Conservation (phyloP, 2,888 invertebrate genomes). For the Anthophora plumipes region DNA sequence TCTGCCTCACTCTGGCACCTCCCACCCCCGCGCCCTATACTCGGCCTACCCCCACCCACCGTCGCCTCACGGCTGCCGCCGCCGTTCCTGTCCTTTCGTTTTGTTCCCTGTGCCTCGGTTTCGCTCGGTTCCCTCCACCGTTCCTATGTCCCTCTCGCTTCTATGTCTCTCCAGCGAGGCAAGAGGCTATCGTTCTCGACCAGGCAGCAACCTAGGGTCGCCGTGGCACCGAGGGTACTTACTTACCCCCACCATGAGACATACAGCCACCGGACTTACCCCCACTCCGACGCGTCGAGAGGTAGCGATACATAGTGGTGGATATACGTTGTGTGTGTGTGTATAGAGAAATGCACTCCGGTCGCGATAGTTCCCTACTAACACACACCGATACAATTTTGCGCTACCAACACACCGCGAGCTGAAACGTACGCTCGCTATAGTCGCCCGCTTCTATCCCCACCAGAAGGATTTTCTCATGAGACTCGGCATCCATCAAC, state of each 20-base stretch:
- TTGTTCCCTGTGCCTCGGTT: too few species aligned
- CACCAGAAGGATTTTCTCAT: slow-evolving; percentile 81
- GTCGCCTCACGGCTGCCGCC: slow-evolving; percentile 43
- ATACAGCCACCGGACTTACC: slow-evolving; percentile 59
- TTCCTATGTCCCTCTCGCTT: slow-evolving; percentile 45
- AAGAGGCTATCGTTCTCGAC: slow-evolving; percentile 55
- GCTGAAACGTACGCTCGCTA: slow-evolving; percentile 83
- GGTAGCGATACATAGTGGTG: not conserved
- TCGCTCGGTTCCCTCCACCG: slow-evolving; percentile 4
- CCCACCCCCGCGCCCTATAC: slow-evolving; percentile 52
- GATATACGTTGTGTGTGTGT: too few species aligned
- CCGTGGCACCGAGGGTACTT: slow-evolving; percentile 67
- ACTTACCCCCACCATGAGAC: slow-evolving; percentile 60
- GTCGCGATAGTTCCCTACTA: slow-evolving; percentile 34
- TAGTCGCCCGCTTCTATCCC: slow-evolving; percentile 85
- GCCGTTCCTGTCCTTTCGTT: slow-evolving; percentile 63
- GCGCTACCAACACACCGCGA: slow-evolving; percentile 83
- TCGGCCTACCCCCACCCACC: slow-evolving; percentile 20
- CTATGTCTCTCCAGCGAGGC: slow-evolving; percentile 50
- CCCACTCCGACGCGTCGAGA: slow-evolving; percentile 40
- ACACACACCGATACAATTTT: slow-evolving; percentile 37
- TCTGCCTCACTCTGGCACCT: slow-evolving; percentile 56
- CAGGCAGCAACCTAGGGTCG: slow-evolving; percentile 67
- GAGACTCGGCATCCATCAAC: slow-evolving; percentile 77
- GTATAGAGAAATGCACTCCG: not conserved